Evolutionary conservation across 2,797 vertebrate species (phyloP).

Genomic region (Centroberyx gerrardi): DNA sequence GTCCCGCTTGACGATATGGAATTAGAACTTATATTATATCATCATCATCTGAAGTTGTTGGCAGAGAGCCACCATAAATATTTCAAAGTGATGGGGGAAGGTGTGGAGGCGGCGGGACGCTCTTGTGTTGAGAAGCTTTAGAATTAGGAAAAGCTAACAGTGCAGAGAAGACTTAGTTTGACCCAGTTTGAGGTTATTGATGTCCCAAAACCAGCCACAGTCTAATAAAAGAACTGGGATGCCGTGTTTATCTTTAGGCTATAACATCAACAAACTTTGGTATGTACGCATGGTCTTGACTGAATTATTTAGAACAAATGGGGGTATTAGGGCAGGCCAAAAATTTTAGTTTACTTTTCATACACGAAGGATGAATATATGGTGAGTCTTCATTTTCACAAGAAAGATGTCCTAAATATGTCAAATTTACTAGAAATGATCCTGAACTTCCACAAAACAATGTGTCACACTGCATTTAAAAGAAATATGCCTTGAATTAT

Average conservation of each 20-base stretch:
- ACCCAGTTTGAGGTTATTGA: constrained; percentile 23
- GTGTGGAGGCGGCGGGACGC: neutral
- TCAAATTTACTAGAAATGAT: no score
- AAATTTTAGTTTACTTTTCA: neutral
- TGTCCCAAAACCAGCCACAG: constrained; percentile 5
- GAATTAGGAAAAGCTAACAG: constrained; percentile 11
- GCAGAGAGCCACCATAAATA: constrained; percentile 13
- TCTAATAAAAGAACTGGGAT: neutral
- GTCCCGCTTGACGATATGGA: constrained; percentile 23
- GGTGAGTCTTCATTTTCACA: neutral
- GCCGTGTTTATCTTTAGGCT: neutral
- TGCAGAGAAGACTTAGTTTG: constrained; percentile 20
- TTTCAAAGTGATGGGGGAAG: constrained; percentile 4
- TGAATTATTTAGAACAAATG: neutral
- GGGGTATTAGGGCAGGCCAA: neutral
- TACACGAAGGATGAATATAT: neutral
- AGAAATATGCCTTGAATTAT: no score
- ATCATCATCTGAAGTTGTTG: constrained; percentile 7
- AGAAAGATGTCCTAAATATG: neutral
- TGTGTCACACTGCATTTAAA: neutral
- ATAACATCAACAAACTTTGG: constrained; percentile 4
- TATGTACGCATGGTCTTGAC: neutral
- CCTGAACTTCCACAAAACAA: neutral
- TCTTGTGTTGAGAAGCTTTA: neutral
- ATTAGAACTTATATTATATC: constrained; percentile 16